phyloP scores from a whole-genome alignment of 2,888 invertebrate genomes.

The Drosophila heteroneura region DNA sequence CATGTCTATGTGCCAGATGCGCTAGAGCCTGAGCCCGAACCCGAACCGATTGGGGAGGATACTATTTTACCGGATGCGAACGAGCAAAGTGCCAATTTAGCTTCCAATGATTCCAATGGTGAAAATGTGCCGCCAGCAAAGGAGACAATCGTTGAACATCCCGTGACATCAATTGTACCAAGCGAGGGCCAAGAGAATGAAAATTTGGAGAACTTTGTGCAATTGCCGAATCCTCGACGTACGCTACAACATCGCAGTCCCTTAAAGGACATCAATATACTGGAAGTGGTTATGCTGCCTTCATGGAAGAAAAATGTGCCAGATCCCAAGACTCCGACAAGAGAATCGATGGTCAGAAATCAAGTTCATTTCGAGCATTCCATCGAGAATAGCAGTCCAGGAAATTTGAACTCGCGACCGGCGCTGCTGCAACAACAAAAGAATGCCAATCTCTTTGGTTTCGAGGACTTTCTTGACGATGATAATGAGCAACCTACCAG shows the following conservation, averaged over 20 bases:
- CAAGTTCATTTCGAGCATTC: constrained; percentile 6
- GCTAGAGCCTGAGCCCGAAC: background rate
- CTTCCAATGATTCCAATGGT: constrained; percentile 76
- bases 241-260: constrained; percentile 75
- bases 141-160: background rate
- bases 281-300: constrained; percentile 80
- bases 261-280: constrained; percentile 80
- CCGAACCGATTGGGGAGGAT: background rate
- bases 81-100: constrained; percentile 2
- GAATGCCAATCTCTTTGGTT: constrained; percentile 73
- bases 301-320: constrained; percentile 63
- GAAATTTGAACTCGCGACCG: background rate
- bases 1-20: constrained; percentile 64
- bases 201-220: constrained; percentile 59
- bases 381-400: constrained; percentile 6
- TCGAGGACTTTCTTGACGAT: constrained; percentile 75
- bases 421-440: background rate
- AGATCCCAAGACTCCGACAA: constrained; percentile 22
- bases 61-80: background rate
- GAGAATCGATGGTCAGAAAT: constrained; percentile 3
- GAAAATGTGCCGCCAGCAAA: constrained; percentile 78
- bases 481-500: constrained; percentile 7
- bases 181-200: constrained; percentile 48
- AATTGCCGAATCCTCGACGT: constrained; percentile 74
- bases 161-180: background rate